phyloP scores from a whole-genome alignment of 2,888 invertebrate genomes.

The Elysia crispata region DNA sequence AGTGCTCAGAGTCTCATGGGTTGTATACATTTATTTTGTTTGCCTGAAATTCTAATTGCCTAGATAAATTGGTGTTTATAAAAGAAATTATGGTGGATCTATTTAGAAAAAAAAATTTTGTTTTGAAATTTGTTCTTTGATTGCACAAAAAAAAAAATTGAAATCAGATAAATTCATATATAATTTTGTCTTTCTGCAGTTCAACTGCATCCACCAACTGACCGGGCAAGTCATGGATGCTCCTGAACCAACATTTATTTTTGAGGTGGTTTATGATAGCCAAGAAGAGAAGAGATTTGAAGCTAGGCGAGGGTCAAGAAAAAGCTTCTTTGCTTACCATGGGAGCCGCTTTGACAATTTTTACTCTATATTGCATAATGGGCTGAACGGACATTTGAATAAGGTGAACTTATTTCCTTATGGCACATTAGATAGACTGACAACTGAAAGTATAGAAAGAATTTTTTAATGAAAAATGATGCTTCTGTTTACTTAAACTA shows the following conservation, averaged over 20 bases:
- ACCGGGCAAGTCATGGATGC: conserved; percentile 69
- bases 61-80: background rate
- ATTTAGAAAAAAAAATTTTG: too few relatives aligned
- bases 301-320: conserved; percentile 69
- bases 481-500: background rate
- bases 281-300: conserved; percentile 63
- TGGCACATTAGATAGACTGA: background rate
- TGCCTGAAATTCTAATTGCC: background rate
- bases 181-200: too few relatives aligned
- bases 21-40: background rate
- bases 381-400: conserved; percentile 85
- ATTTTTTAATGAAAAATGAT: background rate
- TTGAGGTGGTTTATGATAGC: conserved; percentile 66
- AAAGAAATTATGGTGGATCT: too few relatives aligned
- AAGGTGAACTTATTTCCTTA: conserved; percentile 78
- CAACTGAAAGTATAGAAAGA: too few relatives aligned
- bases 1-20: background rate
- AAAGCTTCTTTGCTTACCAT: conserved; percentile 86
- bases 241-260: conserved; percentile 68
- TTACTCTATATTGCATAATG: conserved; percentile 87
- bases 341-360: conserved; percentile 90
- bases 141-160: too few relatives aligned
- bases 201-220: conserved; percentile 61
- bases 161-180: too few relatives aligned
- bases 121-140: too few relatives aligned